A percentile compares a stretch with the other conserved stretches of the same genome.
Conservation (phyloP, 2,113 vertebrate species). For the Melierax canorus region DNA sequence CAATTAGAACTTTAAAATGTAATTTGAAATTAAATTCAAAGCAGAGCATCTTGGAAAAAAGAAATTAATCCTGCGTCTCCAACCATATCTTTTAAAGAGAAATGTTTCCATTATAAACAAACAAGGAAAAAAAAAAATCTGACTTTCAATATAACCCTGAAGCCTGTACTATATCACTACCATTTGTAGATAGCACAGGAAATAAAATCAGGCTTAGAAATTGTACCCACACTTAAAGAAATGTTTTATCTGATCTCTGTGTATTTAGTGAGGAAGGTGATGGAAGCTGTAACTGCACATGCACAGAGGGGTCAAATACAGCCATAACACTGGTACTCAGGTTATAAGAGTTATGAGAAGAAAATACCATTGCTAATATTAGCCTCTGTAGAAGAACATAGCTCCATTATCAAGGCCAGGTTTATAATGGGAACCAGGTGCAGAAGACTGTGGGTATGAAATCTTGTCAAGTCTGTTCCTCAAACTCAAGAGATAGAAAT, state of each 20-base stretch:
- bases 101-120: neutral
- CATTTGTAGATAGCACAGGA: neutral
- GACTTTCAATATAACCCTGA: neutral
- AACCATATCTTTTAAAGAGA: neutral
- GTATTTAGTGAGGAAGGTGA: neutral
- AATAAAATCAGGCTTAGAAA: neutral
- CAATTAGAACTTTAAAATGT: neutral
- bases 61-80: neutral
- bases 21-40: slow-evolving; percentile 1
- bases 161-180: neutral
- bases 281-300: neutral
- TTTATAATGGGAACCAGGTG: slow-evolving; percentile 48
- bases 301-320: neutral
- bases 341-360: neutral
- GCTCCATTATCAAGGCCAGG: slow-evolving; percentile 11
- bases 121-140: neutral
- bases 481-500: neutral
- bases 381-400: neutral
- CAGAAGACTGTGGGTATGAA: neutral
- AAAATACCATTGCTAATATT: neutral
- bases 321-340: neutral
- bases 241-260: neutral
- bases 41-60: neutral
- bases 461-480: neutral
- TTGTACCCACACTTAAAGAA: neutral